Evolutionary conservation across 1,140 invertebrate species (phyloP).

Genomic region (Drosophila sp.): DNA sequence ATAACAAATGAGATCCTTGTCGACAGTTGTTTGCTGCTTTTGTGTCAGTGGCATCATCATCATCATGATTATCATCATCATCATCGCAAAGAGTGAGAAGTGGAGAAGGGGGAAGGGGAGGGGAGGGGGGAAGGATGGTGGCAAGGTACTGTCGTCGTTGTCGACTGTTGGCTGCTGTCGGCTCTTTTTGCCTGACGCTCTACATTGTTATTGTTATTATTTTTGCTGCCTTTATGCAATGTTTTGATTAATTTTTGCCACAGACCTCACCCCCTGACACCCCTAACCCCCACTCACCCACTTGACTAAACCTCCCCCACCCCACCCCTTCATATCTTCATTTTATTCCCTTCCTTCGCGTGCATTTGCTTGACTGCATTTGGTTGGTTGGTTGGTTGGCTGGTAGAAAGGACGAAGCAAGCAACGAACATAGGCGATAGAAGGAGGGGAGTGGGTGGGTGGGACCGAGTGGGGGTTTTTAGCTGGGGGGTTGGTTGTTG

Average conservation of each 20-base stretch:
- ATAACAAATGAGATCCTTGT: slow-evolving; percentile 81
- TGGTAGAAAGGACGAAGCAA: background rate
- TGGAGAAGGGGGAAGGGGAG: background rate
- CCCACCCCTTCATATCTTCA: background rate
- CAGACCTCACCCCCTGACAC: slow-evolving; percentile 44
- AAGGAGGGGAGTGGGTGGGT: background rate
- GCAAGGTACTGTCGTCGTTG: slow-evolving; percentile 8
- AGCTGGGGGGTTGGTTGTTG: slow-evolving; percentile 29
- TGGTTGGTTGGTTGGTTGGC: slow-evolving; percentile 36
- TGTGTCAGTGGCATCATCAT: slow-evolving; percentile 80
- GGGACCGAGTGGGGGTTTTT: slow-evolving; percentile 8
- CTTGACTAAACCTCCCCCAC: background rate
- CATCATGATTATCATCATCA: slow-evolving; percentile 50
- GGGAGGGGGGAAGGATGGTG: background rate
- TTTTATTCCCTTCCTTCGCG: slow-evolving; percentile 15
- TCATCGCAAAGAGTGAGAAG: background rate
- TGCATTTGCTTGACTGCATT: slow-evolving; percentile 76
- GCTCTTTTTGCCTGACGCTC: slow-evolving; percentile 75
- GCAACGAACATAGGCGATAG: background rate
- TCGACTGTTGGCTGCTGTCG: slow-evolving; percentile 68
- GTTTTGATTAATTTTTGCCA: slow-evolving; percentile 81
- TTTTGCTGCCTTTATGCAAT: slow-evolving; percentile 81
- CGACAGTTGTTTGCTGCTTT: slow-evolving; percentile 80
- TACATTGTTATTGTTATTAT: slow-evolving; percentile 81
- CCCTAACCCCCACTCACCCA: slow-evolving; percentile 8